Base-by-base conservation (phyloP, 2,113 vertebrate species). In the Octodon degus region DNA sequence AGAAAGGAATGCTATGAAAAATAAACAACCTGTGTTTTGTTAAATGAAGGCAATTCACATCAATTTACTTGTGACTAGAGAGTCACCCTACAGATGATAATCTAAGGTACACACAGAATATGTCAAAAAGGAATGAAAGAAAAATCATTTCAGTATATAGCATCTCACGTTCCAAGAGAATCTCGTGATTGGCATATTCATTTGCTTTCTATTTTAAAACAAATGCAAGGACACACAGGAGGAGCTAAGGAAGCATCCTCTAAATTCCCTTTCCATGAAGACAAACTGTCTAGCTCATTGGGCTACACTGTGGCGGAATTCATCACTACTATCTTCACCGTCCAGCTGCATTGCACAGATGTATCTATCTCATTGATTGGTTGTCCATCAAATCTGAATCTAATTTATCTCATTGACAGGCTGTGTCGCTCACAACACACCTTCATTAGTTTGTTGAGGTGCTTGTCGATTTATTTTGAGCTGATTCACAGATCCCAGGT, bases 381-480 rank as follows among this genome's bases (percentile, higher is more conserved):
- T 95, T 99, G 99, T 94, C 99, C 99, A 90, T 99, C 99, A 98
- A 99, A 99, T 97, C 98, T 98, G 98, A 99, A 99, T 81, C 98
- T 98, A 97, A 99, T 99, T 98, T 99, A 98, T 97, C 98, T 99
- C 98, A 99, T 98, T 24, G 99, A 98, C 98, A 99, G 98, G 60
- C 99, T 98, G 99, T 99, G 97, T 90, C 89, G 77, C 86, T 86
- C 55, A 93, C 47, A 91, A 91, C 94, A 92, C 67, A 53, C 82
- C 34, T 96, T 97, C 79, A 91, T 90, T 90, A 89, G 79, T 96
- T 94, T 95, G 4, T 83, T 86, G n/a, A 86, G 34, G 13, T 91
- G 65, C 90, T 97, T 96, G 79, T 91, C 89, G 25, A 81, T 95
- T 97, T 94, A 93, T 96, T 97, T 94, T 94, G 70, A 96, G 62